Evolutionary conservation across 2,888 invertebrate genomes (phyloP), one percentile per base, ranked within the genome.

Genomic region (Tanypteryx hageni): DNA sequence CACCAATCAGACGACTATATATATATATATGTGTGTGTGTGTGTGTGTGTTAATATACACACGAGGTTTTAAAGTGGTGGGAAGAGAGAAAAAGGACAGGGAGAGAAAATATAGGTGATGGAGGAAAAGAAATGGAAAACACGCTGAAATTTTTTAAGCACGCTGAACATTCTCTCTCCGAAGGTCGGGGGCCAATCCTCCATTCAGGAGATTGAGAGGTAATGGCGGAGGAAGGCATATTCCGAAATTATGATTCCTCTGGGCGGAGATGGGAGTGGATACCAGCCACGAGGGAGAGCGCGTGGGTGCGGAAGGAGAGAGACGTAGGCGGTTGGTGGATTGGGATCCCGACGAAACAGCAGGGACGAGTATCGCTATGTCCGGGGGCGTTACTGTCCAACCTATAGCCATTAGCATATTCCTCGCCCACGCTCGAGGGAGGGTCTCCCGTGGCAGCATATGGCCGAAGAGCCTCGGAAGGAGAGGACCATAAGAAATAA

Each of bases 111-210:
- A 44, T 5, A 68, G 44, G 68, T 27, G 57, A 64, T 59, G 3
- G 58, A n/a, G 27, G 9, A 58, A 2, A 22, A 61, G 86, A 11
- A 10, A 44, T n/a, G 57, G 57, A 83, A 83, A 83, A 83, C 18
- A 82, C 18, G 9, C 44, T 27, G 11, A 16, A 18, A 83, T 57
- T 83, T 83, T 83, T 57, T 57, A 44, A 57, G 18, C 83, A 83
- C n/a, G 56, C 44, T 11, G 56, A 56, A 57, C 9, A 56, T 56
- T 18, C 83, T 56, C 83, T 4, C 56, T 56, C 83, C 57, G 56
- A 83, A 83, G 83, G 83, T 89, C 61, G 68, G 44, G 89, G 64
- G 61, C 44, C 56, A 68, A 64, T 89, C 89, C 27, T 68, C 64
- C 31, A 89, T 89, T 89, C 89, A n/a, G 31, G 61, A 22, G 61